Evolutionary conservation across 2,888 invertebrate genomes (phyloP).

Genomic region (Phalangium opilio): DNA sequence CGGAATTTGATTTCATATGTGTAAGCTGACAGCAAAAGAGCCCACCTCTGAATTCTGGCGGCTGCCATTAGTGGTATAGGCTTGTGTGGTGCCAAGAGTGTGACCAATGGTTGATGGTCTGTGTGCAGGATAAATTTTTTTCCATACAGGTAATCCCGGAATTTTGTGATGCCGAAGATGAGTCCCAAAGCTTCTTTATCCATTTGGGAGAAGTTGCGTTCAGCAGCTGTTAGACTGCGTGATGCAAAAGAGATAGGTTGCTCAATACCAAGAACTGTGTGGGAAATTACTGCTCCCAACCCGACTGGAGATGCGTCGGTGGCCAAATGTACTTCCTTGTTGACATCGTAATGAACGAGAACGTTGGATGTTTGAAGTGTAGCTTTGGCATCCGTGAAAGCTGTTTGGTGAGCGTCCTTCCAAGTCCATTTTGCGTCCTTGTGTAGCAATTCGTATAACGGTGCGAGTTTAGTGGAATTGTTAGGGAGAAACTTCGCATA

Average conservation of each 20-base stretch:
- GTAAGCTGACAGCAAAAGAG: conserved; percentile 16
- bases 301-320: conserved; percentile 28
- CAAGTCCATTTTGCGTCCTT: too few relatives aligned
- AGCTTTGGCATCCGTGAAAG: too few relatives aligned
- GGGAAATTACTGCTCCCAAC: conserved; percentile 28
- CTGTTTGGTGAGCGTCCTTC: too few relatives aligned
- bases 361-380: too few relatives aligned
- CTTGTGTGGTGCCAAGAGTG: conserved; percentile 27
- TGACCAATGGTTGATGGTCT: conserved; percentile 27
- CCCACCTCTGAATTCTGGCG: conserved; percentile 26
- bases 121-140: conserved; percentile 26
- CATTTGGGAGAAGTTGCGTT: conserved; percentile 27
- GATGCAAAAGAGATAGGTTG: conserved; percentile 31
- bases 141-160: conserved; percentile 26
- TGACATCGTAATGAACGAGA: conserved; percentile 19
- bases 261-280: conserved; percentile 19
- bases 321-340: conserved; percentile 23
- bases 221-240: conserved; percentile 24
- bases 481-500: too few relatives aligned
- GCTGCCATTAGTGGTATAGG: conserved; percentile 25
- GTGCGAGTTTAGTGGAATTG: too few relatives aligned
- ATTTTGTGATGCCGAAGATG: conserved; percentile 25
- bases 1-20: conserved; percentile 10
- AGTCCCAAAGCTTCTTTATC: conserved; percentile 29
- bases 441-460: too few relatives aligned